Evolutionary conservation across 92 coral and sea anemone species (phyloP).

Genomic region (Umimayanthus kanabou): DNA sequence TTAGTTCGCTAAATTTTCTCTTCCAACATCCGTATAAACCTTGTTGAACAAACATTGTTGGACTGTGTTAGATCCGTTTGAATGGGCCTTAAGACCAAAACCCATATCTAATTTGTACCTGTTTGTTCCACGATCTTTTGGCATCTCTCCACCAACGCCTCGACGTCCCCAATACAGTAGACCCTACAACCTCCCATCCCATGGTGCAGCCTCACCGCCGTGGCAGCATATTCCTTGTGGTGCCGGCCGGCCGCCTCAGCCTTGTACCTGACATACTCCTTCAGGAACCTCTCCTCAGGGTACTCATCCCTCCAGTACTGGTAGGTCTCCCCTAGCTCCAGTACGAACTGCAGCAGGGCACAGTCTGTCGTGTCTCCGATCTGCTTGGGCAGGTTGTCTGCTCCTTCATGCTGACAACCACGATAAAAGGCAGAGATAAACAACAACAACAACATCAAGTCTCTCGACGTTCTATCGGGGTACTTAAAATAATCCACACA

Average conservation of each 20-base stretch:
- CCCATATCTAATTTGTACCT: neutral
- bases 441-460: too few relatives aligned
- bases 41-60: too few relatives aligned
- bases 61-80: too few relatives aligned
- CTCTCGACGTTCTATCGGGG: too few relatives aligned
- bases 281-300: constrained; percentile 76
- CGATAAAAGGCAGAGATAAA: neutral
- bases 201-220: constrained; percentile 62
- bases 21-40: too few relatives aligned
- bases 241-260: constrained; percentile 42
- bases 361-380: constrained; percentile 88
- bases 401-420: constrained; percentile 63
- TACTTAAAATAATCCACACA: too few relatives aligned
- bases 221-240: constrained; percentile 65
- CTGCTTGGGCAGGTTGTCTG: constrained; percentile 73
- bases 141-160: constrained; percentile 41
- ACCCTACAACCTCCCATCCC: constrained; percentile 56
- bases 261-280: constrained; percentile 59
- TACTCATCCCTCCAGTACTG: constrained; percentile 84
- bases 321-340: constrained; percentile 77
- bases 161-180: constrained; percentile 65
- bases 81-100: too few relatives aligned
- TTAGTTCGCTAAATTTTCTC: too few relatives aligned
- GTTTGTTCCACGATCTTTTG: constrained; percentile 10
- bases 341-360: constrained; percentile 83